phyloP scores from a whole-genome alignment of 2,797 vertebrate species.

The Pygocentrus nattereri region DNA sequence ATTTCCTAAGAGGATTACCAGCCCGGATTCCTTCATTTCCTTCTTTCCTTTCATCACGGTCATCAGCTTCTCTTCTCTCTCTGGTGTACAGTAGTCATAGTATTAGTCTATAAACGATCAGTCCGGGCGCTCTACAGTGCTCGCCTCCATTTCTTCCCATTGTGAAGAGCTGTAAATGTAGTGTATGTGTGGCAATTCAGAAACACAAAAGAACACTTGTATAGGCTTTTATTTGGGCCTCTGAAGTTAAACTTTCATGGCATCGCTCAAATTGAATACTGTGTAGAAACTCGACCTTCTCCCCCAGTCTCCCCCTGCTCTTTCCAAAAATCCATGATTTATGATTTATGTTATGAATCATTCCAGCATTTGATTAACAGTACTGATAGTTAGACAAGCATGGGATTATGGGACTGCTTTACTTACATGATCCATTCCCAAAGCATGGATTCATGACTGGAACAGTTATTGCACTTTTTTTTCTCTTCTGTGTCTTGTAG shows the following conservation, averaged over 20 bases:
- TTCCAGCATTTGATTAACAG: constrained; percentile 6
- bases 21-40: constrained; percentile 41
- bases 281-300: neutral
- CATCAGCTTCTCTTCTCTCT: constrained; percentile 9
- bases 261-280: neutral
- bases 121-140: constrained; percentile 15
- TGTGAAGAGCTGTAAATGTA: constrained; percentile 11
- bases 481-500: neutral
- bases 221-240: constrained; percentile 13
- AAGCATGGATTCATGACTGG: neutral
- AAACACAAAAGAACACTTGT: constrained; percentile 24
- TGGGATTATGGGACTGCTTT: constrained; percentile 2
- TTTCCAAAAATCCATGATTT: neutral
- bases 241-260: neutral
- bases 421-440: neutral
- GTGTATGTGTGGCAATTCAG: constrained; percentile 18
- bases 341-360: constrained; percentile 4
- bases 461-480: neutral
- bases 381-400: neutral
- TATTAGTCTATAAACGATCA: constrained; percentile 33
- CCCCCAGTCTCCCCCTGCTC: neutral
- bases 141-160: constrained; percentile 25
- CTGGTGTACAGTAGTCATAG: constrained; percentile 16
- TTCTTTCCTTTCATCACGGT: constrained; percentile 23
- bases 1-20: constrained; percentile 48